A percentile compares a stretch with the other conserved stretches of the same genome.
phyloP scores from a whole-genome alignment of 2,888 invertebrate genomes.

The Meta bourneti region DNA sequence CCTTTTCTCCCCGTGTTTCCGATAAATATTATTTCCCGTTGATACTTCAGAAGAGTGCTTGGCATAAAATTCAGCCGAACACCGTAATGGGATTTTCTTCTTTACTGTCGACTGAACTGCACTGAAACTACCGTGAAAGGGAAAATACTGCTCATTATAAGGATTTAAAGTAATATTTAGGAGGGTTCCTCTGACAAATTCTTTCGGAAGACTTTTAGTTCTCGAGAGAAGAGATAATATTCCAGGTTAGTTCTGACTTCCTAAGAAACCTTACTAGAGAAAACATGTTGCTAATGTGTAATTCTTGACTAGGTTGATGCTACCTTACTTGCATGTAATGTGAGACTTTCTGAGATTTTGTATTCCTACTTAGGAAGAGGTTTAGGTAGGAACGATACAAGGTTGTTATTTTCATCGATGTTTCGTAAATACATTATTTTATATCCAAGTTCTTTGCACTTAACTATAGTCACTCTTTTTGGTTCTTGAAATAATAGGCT shows the following conservation, averaged over 20 bases:
- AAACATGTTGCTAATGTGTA: neutral
- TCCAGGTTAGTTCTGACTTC: neutral
- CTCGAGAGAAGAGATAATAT: neutral
- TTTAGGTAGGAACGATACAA: too few relatives aligned
- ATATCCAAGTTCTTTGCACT: too few relatives aligned
- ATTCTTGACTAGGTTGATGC: neutral
- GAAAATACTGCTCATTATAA: conserved; percentile 43
- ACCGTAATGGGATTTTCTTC: conserved; percentile 44
- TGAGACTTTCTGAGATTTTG: too few relatives aligned
- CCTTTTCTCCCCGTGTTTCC: conserved; percentile 6
- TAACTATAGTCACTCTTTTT: too few relatives aligned
- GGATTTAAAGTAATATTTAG: neutral
- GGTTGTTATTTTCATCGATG: too few relatives aligned
- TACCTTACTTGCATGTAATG: too few relatives aligned
- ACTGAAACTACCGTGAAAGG: neutral
- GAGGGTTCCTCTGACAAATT: neutral
- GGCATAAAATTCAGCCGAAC: conserved; percentile 19
- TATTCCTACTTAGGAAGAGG: too few relatives aligned
- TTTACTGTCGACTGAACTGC: neutral
- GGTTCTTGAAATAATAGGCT: too few relatives aligned
- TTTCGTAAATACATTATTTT: too few relatives aligned
- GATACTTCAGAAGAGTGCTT: conserved; percentile 28
- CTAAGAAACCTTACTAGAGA: neutral
- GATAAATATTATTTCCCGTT: conserved; percentile 56
- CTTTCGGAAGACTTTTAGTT: neutral